Conservation (phyloP, 2,888 invertebrate genomes). For the Trachelus tabidus region DNA sequence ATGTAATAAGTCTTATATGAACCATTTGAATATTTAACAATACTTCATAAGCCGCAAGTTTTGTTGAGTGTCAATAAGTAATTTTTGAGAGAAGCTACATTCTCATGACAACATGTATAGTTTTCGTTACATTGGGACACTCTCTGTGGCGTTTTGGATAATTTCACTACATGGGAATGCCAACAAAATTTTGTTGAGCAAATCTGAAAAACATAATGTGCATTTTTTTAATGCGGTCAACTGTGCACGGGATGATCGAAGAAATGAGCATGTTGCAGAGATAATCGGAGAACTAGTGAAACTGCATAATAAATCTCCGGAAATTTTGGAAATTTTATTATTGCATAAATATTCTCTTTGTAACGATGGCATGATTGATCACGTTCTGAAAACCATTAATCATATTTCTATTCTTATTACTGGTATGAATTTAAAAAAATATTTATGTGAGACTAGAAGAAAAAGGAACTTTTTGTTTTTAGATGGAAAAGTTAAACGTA, state of each 20-base stretch:
- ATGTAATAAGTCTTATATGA: neutral
- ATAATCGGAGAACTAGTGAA: neutral
- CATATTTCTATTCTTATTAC: neutral
- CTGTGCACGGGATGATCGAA: neutral
- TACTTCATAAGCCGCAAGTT: neutral
- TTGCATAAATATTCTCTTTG: neutral
- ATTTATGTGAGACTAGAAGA: neutral
- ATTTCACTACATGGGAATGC: neutral
- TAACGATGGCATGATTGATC: neutral
- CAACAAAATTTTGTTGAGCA: neutral
- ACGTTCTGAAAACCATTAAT: neutral
- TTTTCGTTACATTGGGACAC: neutral
- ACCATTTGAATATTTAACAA: neutral
- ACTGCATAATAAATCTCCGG: neutral
- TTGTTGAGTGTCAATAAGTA: neutral
- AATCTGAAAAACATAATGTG: neutral
- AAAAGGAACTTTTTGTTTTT: neutral
- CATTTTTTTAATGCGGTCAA: neutral
- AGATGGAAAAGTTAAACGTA: neutral
- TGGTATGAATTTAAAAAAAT: neutral
- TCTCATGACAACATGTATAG: neutral
- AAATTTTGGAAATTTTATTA: neutral
- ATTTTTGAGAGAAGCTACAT: neutral
- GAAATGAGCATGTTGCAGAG: neutral
- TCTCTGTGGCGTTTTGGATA: neutral